Base-by-base conservation (phyloP, 2,888 invertebrate genomes). In the Callyntrura sp. region DNA sequence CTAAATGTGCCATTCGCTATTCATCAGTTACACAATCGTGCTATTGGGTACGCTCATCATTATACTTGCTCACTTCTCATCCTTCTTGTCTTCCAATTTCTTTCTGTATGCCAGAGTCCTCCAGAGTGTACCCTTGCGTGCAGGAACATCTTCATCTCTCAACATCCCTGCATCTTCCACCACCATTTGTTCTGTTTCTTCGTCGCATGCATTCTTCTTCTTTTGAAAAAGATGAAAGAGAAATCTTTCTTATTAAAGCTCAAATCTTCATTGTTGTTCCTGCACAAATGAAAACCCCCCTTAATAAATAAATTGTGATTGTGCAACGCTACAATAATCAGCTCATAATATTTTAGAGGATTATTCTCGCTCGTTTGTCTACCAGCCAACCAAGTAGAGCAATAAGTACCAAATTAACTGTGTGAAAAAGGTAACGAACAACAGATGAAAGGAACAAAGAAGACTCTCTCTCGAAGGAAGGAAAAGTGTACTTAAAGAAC, bases 301-400 rank as follows among this genome's bases (percentile, higher is more conserved):
- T 4, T 23, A 45, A 20, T 43, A 48, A 48, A 45, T n/a, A 48
- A 20, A 76, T 76, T 48, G 25, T 76, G 25, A 76, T 76, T 76
- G 76, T 76, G 76, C 76, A 76, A 25, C 76, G 51, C 76, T 76
- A 76, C 76, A 76, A 76, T 76, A 76, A 76, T 76, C 76, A 76
- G 76, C 51, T 76, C 51, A 76, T 76, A 76, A 51, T 51, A 76
- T 76, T 25, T 76, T 76, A 76, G 12, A 51, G 51, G 51, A 76
- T 76, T 76, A 76, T 11, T 48, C 11, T 14, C 9, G 20, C 73
- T 73, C 20, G 73, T 45, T 73, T 73, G 73, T 73, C 20, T 45
- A 43, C 45, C 45, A 48, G 48, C 73, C 48, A 76, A 51, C 76
- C 76, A 76, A 51, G 76, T 76, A 25, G 23, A 76, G 51, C 51